A percentile compares a stretch with the other conserved stretches of the same genome.
These are phyloP conservation scores for Choreutis nemorana DNA, from an alignment of 2,888 invertebrate species.

Conservation along the genomic window DNA sequence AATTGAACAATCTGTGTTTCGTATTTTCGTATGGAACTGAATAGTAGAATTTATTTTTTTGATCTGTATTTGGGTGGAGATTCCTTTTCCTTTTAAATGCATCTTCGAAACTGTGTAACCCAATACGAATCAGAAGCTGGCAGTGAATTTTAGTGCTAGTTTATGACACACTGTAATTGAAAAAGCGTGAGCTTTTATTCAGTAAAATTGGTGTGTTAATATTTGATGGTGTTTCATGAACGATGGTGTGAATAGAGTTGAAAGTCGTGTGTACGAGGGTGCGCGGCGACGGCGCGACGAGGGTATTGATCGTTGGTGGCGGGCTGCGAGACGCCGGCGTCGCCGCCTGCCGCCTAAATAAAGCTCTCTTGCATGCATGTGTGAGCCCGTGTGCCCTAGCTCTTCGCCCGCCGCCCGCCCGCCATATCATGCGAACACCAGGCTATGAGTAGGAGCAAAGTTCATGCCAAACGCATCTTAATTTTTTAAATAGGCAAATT, in stretches of 20 bases:
- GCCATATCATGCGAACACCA: constrained; percentile 8
- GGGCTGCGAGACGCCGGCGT: constrained; percentile 60
- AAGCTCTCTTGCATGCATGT: constrained; percentile 57
- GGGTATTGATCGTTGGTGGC: constrained; percentile 58
- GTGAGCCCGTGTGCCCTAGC: constrained; percentile 33
- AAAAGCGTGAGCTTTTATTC: constrained; percentile 33
- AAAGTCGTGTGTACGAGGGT: constrained; percentile 44
- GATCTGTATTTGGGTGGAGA: constrained; percentile 4
- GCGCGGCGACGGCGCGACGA: constrained; percentile 56
- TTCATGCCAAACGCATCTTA: too few species aligned
- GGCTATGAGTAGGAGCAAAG: too few species aligned
- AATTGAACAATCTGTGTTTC: constrained; percentile 6
- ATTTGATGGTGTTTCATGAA: constrained; percentile 59
- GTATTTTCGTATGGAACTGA: constrained; percentile 1
- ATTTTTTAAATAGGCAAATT: too few species aligned
- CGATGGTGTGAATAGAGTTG: constrained; percentile 46
- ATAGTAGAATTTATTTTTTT: constrained; percentile 3
- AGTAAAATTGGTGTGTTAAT: constrained; percentile 56
- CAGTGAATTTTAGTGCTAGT: too few species aligned
- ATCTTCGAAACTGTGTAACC: too few species aligned
- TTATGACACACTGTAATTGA: too few species aligned
- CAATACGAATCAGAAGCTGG: too few species aligned
- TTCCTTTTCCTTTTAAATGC: too few species aligned
- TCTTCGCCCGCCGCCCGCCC: constrained; percentile 18
- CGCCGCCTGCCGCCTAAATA: constrained; percentile 52